Percentiles rank a stretch among this genome's conserved stretches.
Evolutionary conservation across 2,113 vertebrate species (phyloP).

Genomic region (Hyla sarda): DNA sequence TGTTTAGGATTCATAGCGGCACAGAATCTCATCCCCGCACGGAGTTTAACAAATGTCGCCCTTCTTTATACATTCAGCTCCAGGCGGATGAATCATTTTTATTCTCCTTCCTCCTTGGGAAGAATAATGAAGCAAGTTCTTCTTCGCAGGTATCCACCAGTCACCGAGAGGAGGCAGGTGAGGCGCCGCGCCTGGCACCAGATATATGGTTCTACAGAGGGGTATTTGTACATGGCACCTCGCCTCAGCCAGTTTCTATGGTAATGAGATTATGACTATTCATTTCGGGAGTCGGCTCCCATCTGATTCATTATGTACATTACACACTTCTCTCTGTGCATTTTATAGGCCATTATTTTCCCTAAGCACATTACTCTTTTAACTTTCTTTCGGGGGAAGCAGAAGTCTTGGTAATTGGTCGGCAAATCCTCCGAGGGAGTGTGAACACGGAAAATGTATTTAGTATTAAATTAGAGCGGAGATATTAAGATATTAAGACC

Average conservation of each 20-base stretch:
- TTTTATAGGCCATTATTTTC: conserved; percentile 43
- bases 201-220: neutral
- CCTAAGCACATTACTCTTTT: conserved; percentile 34
- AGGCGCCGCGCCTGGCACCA: neutral
- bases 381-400: conserved; percentile 41
- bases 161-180: neutral
- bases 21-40: neutral
- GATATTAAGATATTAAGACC: conserved; percentile 39
- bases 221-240: conserved; percentile 7
- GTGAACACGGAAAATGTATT: conserved; percentile 15
- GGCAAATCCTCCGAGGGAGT: conserved; percentile 3
- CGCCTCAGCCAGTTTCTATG: conserved; percentile 14
- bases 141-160: neutral
- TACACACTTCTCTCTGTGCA: conserved; percentile 1
- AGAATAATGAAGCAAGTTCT: neutral
- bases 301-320: conserved; percentile 50
- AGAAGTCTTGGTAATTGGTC: conserved; percentile 35
- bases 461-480: conserved; percentile 1
- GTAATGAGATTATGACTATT: conserved; percentile 39
- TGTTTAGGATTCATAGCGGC: neutral
- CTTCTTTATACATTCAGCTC: neutral
- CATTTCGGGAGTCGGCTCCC: conserved; percentile 1
- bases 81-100: neutral
- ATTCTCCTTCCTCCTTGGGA: neutral
- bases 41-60: neutral